Conservation (phyloP, 2,113 vertebrate species). For the Panurus biarmicus region DNA sequence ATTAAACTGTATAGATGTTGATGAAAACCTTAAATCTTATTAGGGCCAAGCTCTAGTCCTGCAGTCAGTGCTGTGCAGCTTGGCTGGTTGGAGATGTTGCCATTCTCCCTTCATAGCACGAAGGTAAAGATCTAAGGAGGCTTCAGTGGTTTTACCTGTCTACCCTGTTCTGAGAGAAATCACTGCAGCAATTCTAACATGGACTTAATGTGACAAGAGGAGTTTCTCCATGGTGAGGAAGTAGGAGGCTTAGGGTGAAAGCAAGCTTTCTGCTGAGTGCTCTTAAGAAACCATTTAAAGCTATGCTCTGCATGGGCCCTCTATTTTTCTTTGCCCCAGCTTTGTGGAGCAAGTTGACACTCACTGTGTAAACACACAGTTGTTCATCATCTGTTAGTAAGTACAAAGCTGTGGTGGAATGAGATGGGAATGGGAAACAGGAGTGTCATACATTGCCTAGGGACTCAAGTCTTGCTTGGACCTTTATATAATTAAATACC, state of each 20-base stretch:
- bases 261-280: not conserved
- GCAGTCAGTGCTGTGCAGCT: not conserved
- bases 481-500: not conserved
- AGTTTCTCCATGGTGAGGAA: not conserved
- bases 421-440: not conserved
- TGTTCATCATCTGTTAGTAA: not conserved
- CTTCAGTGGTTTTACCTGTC: not conserved
- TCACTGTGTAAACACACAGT: not conserved
- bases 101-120: not conserved
- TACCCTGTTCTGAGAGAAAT: not conserved
- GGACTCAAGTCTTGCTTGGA: not conserved
- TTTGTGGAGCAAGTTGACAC: not conserved
- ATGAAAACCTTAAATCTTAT: not conserved
- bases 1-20: not conserved
- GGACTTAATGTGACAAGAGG: not conserved
- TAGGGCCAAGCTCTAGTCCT: not conserved
- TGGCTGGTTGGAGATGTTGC: not conserved
- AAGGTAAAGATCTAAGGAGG: not conserved
- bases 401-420: not conserved
- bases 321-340: not conserved
- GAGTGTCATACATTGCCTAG: not conserved
- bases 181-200: not conserved
- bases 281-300: not conserved
- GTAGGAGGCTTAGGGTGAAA: not conserved
- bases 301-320: not conserved